Evolutionary conservation across 1,140 invertebrate species (phyloP).

Genomic region (Chrysopa pallens): DNA sequence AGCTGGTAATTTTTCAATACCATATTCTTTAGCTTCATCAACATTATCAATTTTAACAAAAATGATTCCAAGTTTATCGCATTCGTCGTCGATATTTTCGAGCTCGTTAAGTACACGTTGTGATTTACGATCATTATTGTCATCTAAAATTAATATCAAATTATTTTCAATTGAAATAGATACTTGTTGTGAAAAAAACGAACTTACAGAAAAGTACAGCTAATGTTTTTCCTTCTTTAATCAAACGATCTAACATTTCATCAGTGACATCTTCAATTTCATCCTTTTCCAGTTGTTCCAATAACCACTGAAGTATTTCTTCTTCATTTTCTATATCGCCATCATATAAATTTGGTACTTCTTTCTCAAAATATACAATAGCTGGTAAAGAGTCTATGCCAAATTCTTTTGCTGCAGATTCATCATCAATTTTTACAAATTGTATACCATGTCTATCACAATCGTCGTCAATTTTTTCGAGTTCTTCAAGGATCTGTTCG

Average conservation of each 20-base stretch:
- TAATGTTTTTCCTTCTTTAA: conserved; percentile 73
- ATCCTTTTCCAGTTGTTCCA: conserved; percentile 72
- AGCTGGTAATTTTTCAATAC: conserved; percentile 70
- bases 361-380: conserved; percentile 85
- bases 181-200: conserved; percentile 2
- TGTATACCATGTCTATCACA: conserved; percentile 82
- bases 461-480: conserved; percentile 87
- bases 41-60: conserved; percentile 88
- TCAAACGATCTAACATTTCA: conserved; percentile 78
- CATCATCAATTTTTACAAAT: conserved; percentile 85
- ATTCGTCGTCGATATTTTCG: conserved; percentile 91
- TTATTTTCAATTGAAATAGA: not conserved
- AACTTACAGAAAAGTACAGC: conserved; percentile 84
- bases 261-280: conserved; percentile 92
- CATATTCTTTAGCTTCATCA: conserved; percentile 78
- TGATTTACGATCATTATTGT: conserved; percentile 78
- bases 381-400: conserved; percentile 67
- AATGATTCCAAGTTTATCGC: conserved; percentile 66
- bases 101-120: conserved; percentile 71
- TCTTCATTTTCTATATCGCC: conserved; percentile 83
- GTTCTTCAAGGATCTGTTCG: conserved; percentile 61
- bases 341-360: conserved; percentile 82
- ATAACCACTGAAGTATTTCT: conserved; percentile 74
- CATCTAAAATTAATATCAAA: conserved; percentile 39
- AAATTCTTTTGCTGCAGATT: conserved; percentile 61